Conservation (phyloP, 2,113 vertebrate species). For the Nannospalax galili region DNA sequence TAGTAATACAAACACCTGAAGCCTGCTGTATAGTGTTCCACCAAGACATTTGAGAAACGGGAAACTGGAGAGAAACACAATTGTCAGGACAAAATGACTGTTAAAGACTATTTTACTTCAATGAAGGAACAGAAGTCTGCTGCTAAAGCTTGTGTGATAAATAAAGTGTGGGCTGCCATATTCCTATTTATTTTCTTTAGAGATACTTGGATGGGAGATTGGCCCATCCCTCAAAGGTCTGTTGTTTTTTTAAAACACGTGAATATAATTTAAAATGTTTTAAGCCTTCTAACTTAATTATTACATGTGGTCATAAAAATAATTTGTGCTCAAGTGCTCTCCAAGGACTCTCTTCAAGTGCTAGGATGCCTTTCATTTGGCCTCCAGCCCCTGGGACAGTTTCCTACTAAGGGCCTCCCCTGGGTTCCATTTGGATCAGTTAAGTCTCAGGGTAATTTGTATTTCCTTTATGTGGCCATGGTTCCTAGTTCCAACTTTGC, state of each 20-base stretch:
- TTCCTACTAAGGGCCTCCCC: conserved; percentile 45
- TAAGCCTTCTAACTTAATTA: conserved; percentile 67
- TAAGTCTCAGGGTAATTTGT: conserved; percentile 49
- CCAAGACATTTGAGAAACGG: neutral
- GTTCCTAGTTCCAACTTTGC: conserved; percentile 45
- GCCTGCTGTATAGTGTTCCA: neutral
- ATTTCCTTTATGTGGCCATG: conserved; percentile 50
- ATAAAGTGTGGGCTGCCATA: neutral
- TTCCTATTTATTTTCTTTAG: neutral
- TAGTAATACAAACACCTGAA: conserved; percentile 31
- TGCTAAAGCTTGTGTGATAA: neutral
- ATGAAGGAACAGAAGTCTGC: neutral
- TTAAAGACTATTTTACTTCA: conserved; percentile 36
- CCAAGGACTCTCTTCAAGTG: conserved; percentile 64
- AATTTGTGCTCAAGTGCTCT: conserved; percentile 72
- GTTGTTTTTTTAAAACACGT: conserved; percentile 54
- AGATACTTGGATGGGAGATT: neutral
- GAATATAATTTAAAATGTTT: conserved; percentile 64
- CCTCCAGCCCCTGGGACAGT: conserved; percentile 58
- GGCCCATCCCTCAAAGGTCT: conserved; percentile 13
- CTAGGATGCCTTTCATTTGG: conserved; percentile 67
- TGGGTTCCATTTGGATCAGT: conserved; percentile 61
- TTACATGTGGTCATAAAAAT: conserved; percentile 71
- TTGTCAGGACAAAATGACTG: conserved; percentile 40
- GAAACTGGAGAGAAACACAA: conserved; percentile 3